These are phyloP conservation scores for Neomonachus schauinslandi DNA, from an alignment of 2,113 vertebrate species.

Conservation along the genomic window DNA sequence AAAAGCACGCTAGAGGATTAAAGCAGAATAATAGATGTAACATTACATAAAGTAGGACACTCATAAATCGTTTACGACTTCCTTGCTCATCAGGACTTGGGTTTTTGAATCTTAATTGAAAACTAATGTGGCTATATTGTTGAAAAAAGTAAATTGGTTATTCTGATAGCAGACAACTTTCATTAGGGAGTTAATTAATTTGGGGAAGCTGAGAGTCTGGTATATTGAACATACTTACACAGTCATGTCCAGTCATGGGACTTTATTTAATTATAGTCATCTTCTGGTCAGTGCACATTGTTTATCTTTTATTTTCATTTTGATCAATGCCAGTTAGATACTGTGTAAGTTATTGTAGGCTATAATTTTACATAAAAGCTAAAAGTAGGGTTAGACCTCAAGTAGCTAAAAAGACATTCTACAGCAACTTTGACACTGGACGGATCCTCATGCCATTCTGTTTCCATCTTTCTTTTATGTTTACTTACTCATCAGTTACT, in stretches of 20 bases:
- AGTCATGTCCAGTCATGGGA: conserved; percentile 65
- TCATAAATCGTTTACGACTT: conserved; percentile 84
- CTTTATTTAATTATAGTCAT: conserved; percentile 77
- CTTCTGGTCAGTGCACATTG: conserved; percentile 61
- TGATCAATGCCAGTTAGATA: conserved; percentile 33
- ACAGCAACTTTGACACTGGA: background rate
- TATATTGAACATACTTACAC: conserved; percentile 75
- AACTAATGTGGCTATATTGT: conserved; percentile 75
- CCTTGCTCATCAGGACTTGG: conserved; percentile 76
- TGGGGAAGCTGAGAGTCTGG: conserved; percentile 68
- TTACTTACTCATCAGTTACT: background rate
- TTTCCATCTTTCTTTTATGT: background rate
- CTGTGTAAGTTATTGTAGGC: conserved; percentile 26
- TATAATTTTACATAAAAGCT: background rate
- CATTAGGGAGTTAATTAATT: conserved; percentile 86
- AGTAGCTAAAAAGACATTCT: background rate
- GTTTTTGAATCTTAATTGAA: conserved; percentile 85
- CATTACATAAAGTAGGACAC: conserved; percentile 75
- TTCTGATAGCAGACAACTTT: conserved; percentile 82
- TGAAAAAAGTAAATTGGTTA: conserved; percentile 83
- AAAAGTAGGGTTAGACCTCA: background rate
- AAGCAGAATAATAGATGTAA: conserved; percentile 83
- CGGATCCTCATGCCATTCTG: background rate
- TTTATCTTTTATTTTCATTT: conserved; percentile 69
- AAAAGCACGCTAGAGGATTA: conserved; percentile 78